Evolutionary conservation across 2,113 vertebrate species (phyloP).

Genomic region (Semnopithecus entellus): DNA sequence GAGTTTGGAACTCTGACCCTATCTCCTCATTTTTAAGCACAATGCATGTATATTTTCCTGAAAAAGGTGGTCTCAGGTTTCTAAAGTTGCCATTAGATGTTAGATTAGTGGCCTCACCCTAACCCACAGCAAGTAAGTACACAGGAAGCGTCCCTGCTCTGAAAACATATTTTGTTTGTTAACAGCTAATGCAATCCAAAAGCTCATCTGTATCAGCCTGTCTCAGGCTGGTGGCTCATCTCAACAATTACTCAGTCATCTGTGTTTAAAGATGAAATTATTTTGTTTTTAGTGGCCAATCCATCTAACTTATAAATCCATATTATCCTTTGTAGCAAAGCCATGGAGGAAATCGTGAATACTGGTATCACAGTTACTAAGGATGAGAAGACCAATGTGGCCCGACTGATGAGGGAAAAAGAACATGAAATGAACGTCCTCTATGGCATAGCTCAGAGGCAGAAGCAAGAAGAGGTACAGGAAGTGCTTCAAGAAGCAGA

Average conservation of each 20-base stretch:
- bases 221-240: background rate
- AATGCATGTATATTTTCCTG: background rate
- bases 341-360: constrained; percentile 61
- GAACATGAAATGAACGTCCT: constrained; percentile 56
- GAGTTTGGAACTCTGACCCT: background rate
- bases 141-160: background rate
- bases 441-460: constrained; percentile 56
- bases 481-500: constrained; percentile 68
- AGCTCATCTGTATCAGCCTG: background rate
- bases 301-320: background rate
- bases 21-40: background rate
- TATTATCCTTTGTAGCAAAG: constrained; percentile 67
- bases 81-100: background rate
- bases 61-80: background rate
- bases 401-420: constrained; percentile 67
- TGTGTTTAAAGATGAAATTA: background rate
- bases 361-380: background rate
- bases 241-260: background rate
- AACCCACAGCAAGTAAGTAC: background rate
- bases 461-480: constrained; percentile 69
- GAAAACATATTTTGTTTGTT: background rate
- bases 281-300: background rate
- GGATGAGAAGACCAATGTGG: constrained; percentile 50
- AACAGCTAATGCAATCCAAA: background rate
- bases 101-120: background rate